A percentile compares a stretch with the other conserved stretches of the same genome.
These are phyloP conservation scores for Barypeithes pellucidus DNA, from an alignment of 2,888 invertebrate species.

Conservation along the genomic window DNA sequence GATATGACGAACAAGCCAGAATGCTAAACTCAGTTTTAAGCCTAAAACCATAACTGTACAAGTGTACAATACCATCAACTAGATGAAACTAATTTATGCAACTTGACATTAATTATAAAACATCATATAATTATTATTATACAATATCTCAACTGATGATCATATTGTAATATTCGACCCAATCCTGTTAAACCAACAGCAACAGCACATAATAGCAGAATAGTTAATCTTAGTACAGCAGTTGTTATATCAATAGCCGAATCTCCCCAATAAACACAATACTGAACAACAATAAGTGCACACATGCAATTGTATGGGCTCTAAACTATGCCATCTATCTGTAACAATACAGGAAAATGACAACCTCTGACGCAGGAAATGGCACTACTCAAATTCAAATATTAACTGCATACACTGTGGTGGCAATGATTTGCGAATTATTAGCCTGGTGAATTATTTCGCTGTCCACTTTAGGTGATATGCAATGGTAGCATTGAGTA, in stretches of 20 bases:
- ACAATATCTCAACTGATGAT: too few relatives aligned
- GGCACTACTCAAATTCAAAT: constrained; percentile 34
- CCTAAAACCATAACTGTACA: too few relatives aligned
- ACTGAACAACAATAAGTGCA: constrained; percentile 33
- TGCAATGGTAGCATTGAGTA: neutral
- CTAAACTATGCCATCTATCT: constrained; percentile 33
- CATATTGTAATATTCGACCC: too few relatives aligned
- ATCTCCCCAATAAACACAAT: constrained; percentile 29
- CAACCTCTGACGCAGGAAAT: constrained; percentile 35
- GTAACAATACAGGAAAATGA: constrained; percentile 35
- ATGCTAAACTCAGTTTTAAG: too few relatives aligned
- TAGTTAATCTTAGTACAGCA: constrained; percentile 30
- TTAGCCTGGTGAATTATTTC: constrained; percentile 31
- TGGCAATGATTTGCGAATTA: constrained; percentile 23
- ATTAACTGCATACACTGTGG: constrained; percentile 34
- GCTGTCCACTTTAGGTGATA: constrained; percentile 16
- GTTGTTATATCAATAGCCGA: constrained; percentile 23
- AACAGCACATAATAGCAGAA: neutral
- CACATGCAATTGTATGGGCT: constrained; percentile 32
- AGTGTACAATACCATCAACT: too few relatives aligned
- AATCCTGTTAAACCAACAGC: constrained; percentile 8
- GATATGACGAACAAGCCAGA: too few relatives aligned
- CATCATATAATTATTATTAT: too few relatives aligned
- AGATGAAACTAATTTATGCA: too few relatives aligned
- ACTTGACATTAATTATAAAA: too few relatives aligned